phyloP scores from a whole-genome alignment of 2,797 vertebrate species.

The Sebastes cheni region DNA sequence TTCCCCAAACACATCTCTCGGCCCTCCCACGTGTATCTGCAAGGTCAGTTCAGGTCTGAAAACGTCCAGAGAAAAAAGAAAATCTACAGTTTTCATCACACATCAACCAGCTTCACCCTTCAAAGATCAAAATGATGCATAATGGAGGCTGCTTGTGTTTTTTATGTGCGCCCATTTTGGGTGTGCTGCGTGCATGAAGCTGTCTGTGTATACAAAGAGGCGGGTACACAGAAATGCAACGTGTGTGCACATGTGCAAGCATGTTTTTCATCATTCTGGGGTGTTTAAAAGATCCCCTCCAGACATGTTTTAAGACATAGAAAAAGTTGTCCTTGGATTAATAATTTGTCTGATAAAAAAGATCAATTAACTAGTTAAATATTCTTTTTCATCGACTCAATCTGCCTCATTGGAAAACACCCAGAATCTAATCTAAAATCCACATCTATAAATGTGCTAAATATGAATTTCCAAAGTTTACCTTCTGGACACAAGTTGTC shows the following conservation, averaged over 20 bases:
- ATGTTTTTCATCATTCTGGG: constrained; percentile 18
- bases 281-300: background rate
- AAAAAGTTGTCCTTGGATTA: background rate
- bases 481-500: no score
- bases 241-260: background rate
- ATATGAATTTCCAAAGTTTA: no score
- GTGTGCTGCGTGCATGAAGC: background rate
- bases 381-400: background rate
- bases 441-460: no score
- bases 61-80: background rate
- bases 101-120: constrained; percentile 32
- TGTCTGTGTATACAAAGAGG: constrained; percentile 13
- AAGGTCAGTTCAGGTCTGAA: constrained; percentile 19
- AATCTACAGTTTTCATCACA: constrained; percentile 46
- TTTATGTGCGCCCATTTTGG: background rate
- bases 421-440: no score
- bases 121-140: constrained; percentile 47
- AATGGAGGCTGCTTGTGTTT: constrained; percentile 33
- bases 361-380: background rate
- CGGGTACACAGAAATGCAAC: background rate
- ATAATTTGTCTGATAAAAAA: background rate
- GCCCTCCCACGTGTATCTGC: background rate
- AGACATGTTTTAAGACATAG: background rate
- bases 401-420: background rate
- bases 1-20: constrained; percentile 3